phyloP scores from a whole-genome alignment of 2,113 vertebrate species.

The Rhinogobius similis region DNA sequence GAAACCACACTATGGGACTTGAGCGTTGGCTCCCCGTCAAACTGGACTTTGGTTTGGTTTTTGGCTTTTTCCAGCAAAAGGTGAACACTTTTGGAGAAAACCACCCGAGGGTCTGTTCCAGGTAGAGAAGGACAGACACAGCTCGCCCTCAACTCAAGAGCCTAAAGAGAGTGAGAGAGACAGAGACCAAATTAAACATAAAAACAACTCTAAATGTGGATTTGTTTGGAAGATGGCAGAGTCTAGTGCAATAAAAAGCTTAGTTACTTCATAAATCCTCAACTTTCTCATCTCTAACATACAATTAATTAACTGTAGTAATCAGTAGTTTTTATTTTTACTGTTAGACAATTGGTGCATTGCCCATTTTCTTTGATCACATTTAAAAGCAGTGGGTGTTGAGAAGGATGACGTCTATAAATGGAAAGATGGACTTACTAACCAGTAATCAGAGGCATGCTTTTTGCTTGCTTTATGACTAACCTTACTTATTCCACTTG shows the following conservation, averaged over 20 bases:
- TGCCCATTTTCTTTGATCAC: not conserved
- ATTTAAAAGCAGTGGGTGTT: not conserved
- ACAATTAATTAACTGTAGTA: too few species aligned
- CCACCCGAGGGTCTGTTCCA: conserved; percentile 83
- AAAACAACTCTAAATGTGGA: not conserved
- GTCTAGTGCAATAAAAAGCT: too few species aligned
- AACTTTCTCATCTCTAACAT: too few species aligned
- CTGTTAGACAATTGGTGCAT: not conserved
- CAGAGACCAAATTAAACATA: not conserved
- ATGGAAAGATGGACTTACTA: not conserved
- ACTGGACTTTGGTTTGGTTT: conserved; percentile 26
- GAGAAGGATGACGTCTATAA: not conserved
- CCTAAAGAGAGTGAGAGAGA: conserved; percentile 71
- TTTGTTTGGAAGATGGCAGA: too few species aligned
- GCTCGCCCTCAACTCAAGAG: conserved; percentile 86
- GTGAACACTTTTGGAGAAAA: conserved; percentile 81
- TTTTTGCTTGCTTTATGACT: conserved; percentile 23
- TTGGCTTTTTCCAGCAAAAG: conserved; percentile 75
- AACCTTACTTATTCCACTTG: conserved; percentile 34
- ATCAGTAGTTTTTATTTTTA: not conserved
- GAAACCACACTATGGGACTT: conserved; percentile 3
- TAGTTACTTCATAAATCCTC: too few species aligned
- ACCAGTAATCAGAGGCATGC: conserved; percentile 5
- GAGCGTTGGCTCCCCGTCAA: not conserved
- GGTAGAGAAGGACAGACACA: conserved; percentile 89